Evolutionary conservation across 2,797 vertebrate species (phyloP).

Genomic region (Otolemur crassicaudatus): DNA sequence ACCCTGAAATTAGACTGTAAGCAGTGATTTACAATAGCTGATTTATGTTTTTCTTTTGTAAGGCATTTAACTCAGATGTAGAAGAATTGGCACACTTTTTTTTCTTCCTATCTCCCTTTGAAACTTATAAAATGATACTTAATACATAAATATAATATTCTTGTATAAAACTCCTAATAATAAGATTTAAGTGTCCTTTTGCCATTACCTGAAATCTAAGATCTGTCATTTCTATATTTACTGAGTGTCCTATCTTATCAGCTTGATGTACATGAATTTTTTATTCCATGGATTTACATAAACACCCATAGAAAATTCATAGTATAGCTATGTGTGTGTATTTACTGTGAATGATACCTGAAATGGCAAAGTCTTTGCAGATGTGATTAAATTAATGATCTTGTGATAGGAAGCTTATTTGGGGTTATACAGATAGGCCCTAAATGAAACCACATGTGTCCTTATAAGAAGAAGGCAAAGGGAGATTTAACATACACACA

Average conservation of each 20-base stretch:
- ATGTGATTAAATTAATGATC: background rate
- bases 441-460: background rate
- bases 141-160: background rate
- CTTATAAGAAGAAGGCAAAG: background rate
- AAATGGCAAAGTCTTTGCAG: constrained; percentile 10
- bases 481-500: background rate
- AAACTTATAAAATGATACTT: background rate
- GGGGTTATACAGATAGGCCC: background rate
- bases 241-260: background rate
- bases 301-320: background rate
- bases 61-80: background rate
- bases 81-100: background rate
- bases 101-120: background rate
- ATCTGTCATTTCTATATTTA: background rate
- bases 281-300: constrained; percentile 3
- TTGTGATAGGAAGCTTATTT: background rate
- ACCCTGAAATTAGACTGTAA: background rate
- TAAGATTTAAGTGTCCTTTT: background rate
- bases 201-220: background rate
- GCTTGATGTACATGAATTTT: constrained; percentile 7
- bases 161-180: background rate
- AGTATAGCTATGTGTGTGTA: background rate
- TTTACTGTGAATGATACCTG: background rate
- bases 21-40: background rate
- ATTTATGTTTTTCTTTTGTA: background rate